Conservation (phyloP, 2,113 vertebrate genomes). For the Forbesichthys papilliferus region DNA sequence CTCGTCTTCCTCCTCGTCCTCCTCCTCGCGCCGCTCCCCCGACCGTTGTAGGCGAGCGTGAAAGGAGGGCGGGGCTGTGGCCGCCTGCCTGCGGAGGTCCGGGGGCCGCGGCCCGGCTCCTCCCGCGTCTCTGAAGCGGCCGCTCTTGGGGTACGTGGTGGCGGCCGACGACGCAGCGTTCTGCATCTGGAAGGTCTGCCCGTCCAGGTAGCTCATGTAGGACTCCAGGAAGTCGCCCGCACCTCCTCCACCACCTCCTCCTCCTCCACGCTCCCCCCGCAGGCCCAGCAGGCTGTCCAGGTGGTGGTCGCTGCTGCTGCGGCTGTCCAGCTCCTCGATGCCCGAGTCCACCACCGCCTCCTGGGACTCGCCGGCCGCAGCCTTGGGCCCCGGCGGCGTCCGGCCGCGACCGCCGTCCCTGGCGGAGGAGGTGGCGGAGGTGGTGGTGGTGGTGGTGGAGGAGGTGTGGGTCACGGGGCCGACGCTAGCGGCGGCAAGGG, state of each 20-base stretch:
- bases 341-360: slow-evolving; percentile 90
- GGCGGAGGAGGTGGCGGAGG: slow-evolving; percentile 58
- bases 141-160: slow-evolving; percentile 75
- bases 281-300: slow-evolving; percentile 87
- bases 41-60: slow-evolving; percentile 71
- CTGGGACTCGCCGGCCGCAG: slow-evolving; percentile 79
- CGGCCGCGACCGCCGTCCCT: slow-evolving; percentile 38
- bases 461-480: slow-evolving; percentile 60
- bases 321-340: slow-evolving; percentile 91
- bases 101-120: slow-evolving; percentile 25
- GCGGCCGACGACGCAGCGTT: slow-evolving; percentile 71
- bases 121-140: slow-evolving; percentile 71
- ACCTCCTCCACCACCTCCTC: slow-evolving; percentile 28
- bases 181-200: slow-evolving; percentile 85
- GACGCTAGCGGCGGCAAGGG: slow-evolving; percentile 53
- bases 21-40: slow-evolving; percentile 65
- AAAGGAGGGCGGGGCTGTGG: slow-evolving; percentile 71
- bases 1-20: slow-evolving; percentile 52
- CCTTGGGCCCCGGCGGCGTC: slow-evolving; percentile 63
- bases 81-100: slow-evolving; percentile 73
- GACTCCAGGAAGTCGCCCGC: slow-evolving; percentile 87
- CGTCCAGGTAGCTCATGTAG: slow-evolving; percentile 91
- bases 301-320: slow-evolving; percentile 92
- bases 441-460: slow-evolving; percentile 63
- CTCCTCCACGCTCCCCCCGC: slow-evolving; percentile 64